Base-by-base conservation (phyloP, 2,113 vertebrate species). In the Plestiodon gilberti region DNA sequence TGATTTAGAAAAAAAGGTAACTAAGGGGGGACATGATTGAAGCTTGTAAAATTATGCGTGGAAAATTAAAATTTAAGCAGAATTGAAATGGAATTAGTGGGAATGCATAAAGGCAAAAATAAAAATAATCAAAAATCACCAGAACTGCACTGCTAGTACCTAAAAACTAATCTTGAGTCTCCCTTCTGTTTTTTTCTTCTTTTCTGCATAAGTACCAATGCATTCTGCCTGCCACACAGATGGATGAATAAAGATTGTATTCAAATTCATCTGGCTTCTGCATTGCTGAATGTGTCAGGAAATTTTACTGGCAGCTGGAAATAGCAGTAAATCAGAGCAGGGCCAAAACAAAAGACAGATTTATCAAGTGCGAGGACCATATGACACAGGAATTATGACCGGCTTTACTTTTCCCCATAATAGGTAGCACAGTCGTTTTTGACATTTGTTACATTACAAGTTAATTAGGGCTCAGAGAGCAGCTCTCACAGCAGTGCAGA, bases 381-480 rank as follows among this genome's bases (percentile, higher is more conserved):
- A 22, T 67, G 2, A 75, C 65, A 87, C 79, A 82, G 59, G n/a
- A 73, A 88, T 84, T 80, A 40, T 64, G 40, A 82, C 2, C 25
- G 52, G 83, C 33, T 81, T 1, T 76, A 18, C 17, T 76, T 38
- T 85, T 86, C 82, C 14, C 85, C 81, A 33, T 86, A 83, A 64
- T 9, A 73, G 43, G 1, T 78, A 33, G 62, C 61, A 64, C 28
- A 64, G 67, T 81, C 4, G n/a, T 11, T 81, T 86, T 73, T 81
- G 85, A 81, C 85, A 81, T 80, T 81, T 86, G 69, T 81, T 86
- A 48, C 57, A 30, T 62, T 86, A 33, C 70, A 48, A 80, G 78
- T 86, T 86, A 86, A 81, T 86, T 73, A 86, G 69, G 55, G 78
- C 78, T 74, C 22, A 0, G 57, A 80, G 67, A 74, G 30, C 22